These are phyloP conservation scores for Enteromius radiatus DNA, from an alignment of 2,797 vertebrate genomes.

Conservation along the genomic window DNA sequence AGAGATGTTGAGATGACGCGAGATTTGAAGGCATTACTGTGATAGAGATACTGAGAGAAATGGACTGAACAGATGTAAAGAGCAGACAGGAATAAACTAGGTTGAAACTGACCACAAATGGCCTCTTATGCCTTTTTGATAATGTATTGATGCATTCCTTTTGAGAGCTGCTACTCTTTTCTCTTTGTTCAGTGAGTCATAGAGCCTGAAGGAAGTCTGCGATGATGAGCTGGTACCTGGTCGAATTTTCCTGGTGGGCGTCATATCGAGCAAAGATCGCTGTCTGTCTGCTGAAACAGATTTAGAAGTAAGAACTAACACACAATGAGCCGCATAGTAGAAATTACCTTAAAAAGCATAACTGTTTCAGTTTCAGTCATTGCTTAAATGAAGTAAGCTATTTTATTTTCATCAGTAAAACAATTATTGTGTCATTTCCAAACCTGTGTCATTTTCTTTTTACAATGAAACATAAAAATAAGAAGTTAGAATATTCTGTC, in stretches of 20 bases:
- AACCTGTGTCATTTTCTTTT: background rate
- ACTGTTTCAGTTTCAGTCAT: background rate
- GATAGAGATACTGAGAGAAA: constrained; percentile 22
- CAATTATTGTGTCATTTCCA: background rate
- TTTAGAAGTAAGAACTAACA: background rate
- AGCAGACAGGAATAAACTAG: constrained; percentile 64
- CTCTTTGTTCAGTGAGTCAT: constrained; percentile 50
- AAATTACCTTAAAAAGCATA: background rate
- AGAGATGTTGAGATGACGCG: constrained; percentile 72
- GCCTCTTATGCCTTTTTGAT: constrained; percentile 40
- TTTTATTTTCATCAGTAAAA: background rate
- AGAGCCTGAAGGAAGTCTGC: constrained; percentile 49
- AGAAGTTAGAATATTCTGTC: background rate
- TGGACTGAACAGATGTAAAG: background rate
- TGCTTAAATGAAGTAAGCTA: background rate
- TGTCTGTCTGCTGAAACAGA: constrained; percentile 12
- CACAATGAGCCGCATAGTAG: background rate
- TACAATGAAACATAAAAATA: background rate
- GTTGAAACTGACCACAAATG: constrained; percentile 66
- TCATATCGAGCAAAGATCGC: background rate
- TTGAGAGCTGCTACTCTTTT: constrained; percentile 59
- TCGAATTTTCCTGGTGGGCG: constrained; percentile 11
- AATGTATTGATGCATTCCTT: constrained; percentile 64
- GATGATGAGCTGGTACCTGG: constrained; percentile 18
- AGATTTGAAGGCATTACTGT: constrained; percentile 52